These are phyloP conservation scores for Hippocampus comes DNA, from an alignment of 2,113 vertebrate genomes.

Conservation along the genomic window DNA sequence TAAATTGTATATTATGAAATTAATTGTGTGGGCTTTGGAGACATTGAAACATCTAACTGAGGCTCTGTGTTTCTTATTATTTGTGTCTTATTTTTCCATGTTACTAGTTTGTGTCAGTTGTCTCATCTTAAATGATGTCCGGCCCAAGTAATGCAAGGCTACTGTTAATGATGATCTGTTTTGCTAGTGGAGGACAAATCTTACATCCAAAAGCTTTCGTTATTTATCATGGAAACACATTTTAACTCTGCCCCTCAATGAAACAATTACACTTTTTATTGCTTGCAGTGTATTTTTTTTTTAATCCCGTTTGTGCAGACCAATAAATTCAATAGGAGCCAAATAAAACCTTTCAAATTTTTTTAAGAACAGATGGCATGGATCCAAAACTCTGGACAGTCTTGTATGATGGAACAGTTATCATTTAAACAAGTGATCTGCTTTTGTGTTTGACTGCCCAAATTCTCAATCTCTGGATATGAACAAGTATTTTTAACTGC, in stretches of 20 bases:
- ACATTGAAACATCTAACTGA: constrained; percentile 51
- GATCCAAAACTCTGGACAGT: no score
- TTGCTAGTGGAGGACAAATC: constrained; percentile 43
- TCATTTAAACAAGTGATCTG: background rate
- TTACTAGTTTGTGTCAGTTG: constrained; percentile 58
- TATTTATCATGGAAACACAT: constrained; percentile 15
- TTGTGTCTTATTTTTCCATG: constrained; percentile 61
- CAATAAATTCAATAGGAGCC: background rate
- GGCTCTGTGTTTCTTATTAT: constrained; percentile 54
- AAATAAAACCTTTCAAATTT: background rate
- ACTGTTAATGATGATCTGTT: constrained; percentile 33
- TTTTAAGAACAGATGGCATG: background rate
- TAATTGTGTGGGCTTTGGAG: constrained; percentile 49
- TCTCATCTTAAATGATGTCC: constrained; percentile 21
- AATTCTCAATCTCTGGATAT: background rate
- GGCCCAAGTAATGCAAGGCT: constrained; percentile 2
- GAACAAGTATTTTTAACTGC: background rate
- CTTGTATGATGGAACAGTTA: constrained; percentile 4
- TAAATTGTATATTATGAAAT: constrained; percentile 54
- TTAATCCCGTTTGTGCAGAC: background rate
- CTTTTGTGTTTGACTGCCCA: background rate
- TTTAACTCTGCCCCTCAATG: constrained; percentile 11
- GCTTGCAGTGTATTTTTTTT: background rate
- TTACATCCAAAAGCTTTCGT: constrained; percentile 9
- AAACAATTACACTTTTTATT: constrained; percentile 15